Base-by-base conservation (phyloP, 2,888 invertebrate genomes). In the Drosophila kuntzei region DNA sequence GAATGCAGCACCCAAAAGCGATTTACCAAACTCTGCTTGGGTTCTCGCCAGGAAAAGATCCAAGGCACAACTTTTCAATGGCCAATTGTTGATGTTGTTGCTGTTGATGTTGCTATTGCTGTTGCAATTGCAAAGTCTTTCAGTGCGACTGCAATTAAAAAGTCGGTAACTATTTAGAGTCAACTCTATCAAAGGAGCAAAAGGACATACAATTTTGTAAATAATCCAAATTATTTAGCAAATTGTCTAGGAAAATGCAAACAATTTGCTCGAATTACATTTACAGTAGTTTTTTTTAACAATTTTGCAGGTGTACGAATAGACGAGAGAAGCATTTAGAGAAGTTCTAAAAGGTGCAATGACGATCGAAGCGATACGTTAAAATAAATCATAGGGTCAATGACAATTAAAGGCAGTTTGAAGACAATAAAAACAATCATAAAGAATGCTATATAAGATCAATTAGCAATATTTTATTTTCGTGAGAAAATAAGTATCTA, bases 61-160 rank as follows among this genome's bases (percentile, higher is more conserved):
- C 25, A 67, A 79, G 74, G 64, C 61, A 63, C 72, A 81, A 80
- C 65, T 79, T 80, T 79, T 46, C 53, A 22, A 57, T 54, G 55
- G 75, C 60, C 34, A 65, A 51, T 61, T 72, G 16, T 22, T 49
- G 9, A 29, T 47, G 16, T 61, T 72, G 16, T 18, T 50, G 20
- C 20, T 57, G 43, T 27, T 29, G 25, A 9, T 46, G 27, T n/a
- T 54, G 54, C 5, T 22, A 29, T 18, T 46, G 25, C 9, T 55
- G 49, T 36, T 63, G 57, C 22, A 46, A 12, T 32, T 43, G 27
- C 53, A 43, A 41, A 32, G 25, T 44, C 27, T 6, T 16, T 41
- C 27, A 62, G 47, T 34, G n/a, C 39, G 60, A 36, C 63, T 63
- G 80, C 71, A 80, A 80, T 80, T 80, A 80, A 63, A 80, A 80